Evolutionary conservation across 2,888 invertebrate genomes (phyloP), one percentile per base, ranked within the genome.

Genomic region (Lacanobia wlatinum): DNA sequence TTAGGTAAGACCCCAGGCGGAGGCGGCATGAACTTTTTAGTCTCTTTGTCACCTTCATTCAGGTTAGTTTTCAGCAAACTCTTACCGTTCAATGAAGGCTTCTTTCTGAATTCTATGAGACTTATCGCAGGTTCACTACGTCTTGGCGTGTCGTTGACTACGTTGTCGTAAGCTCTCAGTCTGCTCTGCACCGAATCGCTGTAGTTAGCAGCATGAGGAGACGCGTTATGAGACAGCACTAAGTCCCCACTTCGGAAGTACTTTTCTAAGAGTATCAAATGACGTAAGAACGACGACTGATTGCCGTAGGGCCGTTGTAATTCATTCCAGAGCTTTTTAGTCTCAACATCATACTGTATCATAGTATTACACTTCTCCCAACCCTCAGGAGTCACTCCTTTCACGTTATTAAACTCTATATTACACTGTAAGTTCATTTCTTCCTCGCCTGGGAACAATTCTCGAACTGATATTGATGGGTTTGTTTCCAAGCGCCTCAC

Each of bases 271-370:
- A 98, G 93, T 65, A 98, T 97, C 52, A 98, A 93, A 92, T 98
- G 98, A 10, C 98, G 96, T 1, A 98, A 93, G 89, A 98, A 98
- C 82, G 98, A 98, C 58, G 98, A 98, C 87, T 98, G 98, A 91
- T 98, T 98, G 5, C 98, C 98, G 85, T 98, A 98, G 0, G 98
- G 98, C 89, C 98, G 97, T 88, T 98, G 98, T 53, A 98, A 91
- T 84, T 98, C 98, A 78, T 98, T 97, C 98, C 98, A 98, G 4
- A 98, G 94, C 9, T 97, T 96, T 73, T 98, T 98, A 0, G 98
- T 98, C n/a, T 98, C 98, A 18, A 97, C 96, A 87, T 98, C 98
- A 82, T 98, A 98, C 87, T 98, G 98, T 67, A 98, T 97, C 86
- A 97, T 97, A 0, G 98, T 97, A 80, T 97, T 97, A 83, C 98